Evolutionary conservation across 2,113 vertebrate genomes (phyloP), one percentile per base, ranked within the genome.

Genomic region (Chloropsis hardwickii): DNA sequence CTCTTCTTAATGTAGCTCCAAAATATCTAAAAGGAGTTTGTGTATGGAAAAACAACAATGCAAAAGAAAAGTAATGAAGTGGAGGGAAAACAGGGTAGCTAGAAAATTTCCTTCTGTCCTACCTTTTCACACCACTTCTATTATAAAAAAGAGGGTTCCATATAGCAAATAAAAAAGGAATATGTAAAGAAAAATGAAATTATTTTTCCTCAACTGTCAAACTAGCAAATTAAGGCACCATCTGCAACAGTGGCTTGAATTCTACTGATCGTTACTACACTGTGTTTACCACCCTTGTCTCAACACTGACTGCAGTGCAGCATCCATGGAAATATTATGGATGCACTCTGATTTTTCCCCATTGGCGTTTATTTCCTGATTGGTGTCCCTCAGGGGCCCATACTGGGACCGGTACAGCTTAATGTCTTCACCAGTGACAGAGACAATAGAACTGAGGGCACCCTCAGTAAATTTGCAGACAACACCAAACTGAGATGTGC

Each of bases 341-440:
- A 50, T 6, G 19, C 5, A 56, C 20, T 54, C 27, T 35, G 67
- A 20, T 71, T 87, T 58, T 40, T 21, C 12, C 20, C 18, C 5
- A 17, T 2, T 44, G 47, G 37, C 5, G 1, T 19, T 57, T 51
- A 29, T 48, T 7, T 8, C 18, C 25, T 1, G 1, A 15, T 2
- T 44, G 44, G 15, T 33, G 37, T 28, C 37, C 11, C 51, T 58
- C 13, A 9, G 28, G 16, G 45, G 23, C 9, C 53, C n/a, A n/a
- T 25, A n/a, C 16, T n/a, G 45, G 24, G 16, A 89, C 61, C 39
- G 66, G 53, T 8, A 60, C 39, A 53, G 28, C 17, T 66, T n/a
- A 44, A 66, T 44, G 44, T 20, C 77, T 89, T 53, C 10, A 29
- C 29, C 28, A 74, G 24, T 74, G 60, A 45, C 67, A 73, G 31